A percentile compares a stretch with the other conserved stretches of the same genome.
phyloP scores from a whole-genome alignment of 1,140 invertebrate species.

The Brachystomella parvula region DNA sequence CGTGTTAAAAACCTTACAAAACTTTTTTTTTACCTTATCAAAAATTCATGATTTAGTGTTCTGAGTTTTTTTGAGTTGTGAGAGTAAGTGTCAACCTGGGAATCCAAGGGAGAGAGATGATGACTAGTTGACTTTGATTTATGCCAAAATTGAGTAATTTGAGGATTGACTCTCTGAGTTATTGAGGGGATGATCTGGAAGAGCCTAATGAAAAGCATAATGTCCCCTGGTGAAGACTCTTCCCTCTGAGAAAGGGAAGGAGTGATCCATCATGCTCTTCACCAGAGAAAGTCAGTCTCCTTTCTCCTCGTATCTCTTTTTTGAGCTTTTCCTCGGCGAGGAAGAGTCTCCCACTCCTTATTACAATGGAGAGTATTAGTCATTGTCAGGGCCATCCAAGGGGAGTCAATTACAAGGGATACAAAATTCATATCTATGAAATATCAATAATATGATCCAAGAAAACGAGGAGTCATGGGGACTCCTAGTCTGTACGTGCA shows the following conservation, averaged over 20 bases:
- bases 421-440: not conserved
- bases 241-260: not conserved
- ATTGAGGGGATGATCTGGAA: too few species aligned
- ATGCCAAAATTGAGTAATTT: not conserved
- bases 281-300: not conserved
- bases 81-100: too few species aligned
- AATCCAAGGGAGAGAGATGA: too few species aligned
- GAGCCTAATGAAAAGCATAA: conserved; percentile 5
- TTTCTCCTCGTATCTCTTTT: not conserved
- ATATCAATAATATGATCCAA: too few species aligned
- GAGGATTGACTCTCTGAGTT: not conserved
- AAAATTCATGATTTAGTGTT: too few species aligned
- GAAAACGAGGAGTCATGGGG: too few species aligned
- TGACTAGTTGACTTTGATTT: too few species aligned
- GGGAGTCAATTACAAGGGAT: not conserved
- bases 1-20: too few species aligned
- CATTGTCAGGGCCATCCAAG: not conserved
- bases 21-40: too few species aligned
- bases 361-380: conserved; percentile 1
- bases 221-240: not conserved
- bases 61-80: too few species aligned
- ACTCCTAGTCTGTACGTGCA: too few species aligned
- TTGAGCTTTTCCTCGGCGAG: not conserved
- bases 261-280: not conserved
- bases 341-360: not conserved